These are phyloP conservation scores for Nannoperca obscura DNA, from an alignment of 2,797 vertebrate species.

Conservation along the genomic window DNA sequence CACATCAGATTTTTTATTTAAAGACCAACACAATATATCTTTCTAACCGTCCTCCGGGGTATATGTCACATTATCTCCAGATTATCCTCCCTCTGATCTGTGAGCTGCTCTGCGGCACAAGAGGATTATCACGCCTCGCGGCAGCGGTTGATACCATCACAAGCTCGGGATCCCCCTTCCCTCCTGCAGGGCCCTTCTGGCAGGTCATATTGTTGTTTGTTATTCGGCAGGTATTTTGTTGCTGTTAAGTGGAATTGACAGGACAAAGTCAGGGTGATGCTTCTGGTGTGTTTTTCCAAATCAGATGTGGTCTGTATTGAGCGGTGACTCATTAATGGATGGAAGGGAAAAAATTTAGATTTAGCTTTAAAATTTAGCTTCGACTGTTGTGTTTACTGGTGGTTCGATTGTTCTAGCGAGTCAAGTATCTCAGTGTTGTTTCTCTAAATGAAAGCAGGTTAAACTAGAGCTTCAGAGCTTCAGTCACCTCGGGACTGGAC, in stretches of 20 bases:
- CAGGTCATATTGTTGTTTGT: constrained; percentile 28
- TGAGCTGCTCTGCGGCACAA: constrained; percentile 65
- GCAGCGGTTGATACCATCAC: constrained; percentile 51
- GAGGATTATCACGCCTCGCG: constrained; percentile 67
- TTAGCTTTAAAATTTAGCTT: background rate
- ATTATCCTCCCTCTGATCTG: constrained; percentile 76
- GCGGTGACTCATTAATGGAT: constrained; percentile 4
- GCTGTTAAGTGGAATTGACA: constrained; percentile 30
- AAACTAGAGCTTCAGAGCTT: constrained; percentile 11
- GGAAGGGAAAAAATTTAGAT: background rate
- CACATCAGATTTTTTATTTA: constrained; percentile 52
- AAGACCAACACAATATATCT: constrained; percentile 44
- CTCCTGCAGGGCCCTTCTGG: constrained; percentile 4
- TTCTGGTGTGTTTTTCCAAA: constrained; percentile 20
- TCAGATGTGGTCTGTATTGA: background rate
- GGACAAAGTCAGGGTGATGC: constrained; percentile 26
- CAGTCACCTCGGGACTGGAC: constrained; percentile 12
- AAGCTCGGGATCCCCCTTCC: constrained; percentile 38
- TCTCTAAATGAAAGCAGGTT: constrained; percentile 25
- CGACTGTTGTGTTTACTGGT: background rate
- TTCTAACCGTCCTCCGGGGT: constrained; percentile 39
- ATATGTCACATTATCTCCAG: constrained; percentile 62
- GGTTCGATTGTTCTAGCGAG: background rate
- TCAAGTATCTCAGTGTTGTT: background rate
- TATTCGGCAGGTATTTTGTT: constrained; percentile 22